Percentiles rank a stretch among this genome's conserved stretches.
Conservation (phyloP, 2,113 vertebrate genomes). For the human region GRCh38 chr2:80748501-80749000, state of each 20-base stretch:
- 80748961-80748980: neutral
- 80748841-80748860: neutral
- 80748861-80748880: neutral
- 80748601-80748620: neutral
- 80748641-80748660: neutral
- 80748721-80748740: conserved; percentile 35
- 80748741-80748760: conserved; percentile 37
- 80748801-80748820: conserved; percentile 9
- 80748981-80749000: neutral
- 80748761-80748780: conserved; percentile 44
- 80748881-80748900: neutral
- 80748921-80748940: neutral
- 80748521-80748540: neutral
- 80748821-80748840: neutral
- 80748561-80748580: conserved; percentile 16
- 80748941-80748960: conserved; percentile 20
- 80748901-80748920: neutral
- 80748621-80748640: neutral
- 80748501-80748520: neutral
- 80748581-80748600: neutral
- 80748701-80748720: conserved; percentile 29
- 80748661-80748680: neutral
- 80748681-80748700: conserved; percentile 31
- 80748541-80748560: neutral
- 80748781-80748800: neutral